Base-by-base conservation (phyloP, 2,888 invertebrate genomes). In the Gortyna flavago region DNA sequence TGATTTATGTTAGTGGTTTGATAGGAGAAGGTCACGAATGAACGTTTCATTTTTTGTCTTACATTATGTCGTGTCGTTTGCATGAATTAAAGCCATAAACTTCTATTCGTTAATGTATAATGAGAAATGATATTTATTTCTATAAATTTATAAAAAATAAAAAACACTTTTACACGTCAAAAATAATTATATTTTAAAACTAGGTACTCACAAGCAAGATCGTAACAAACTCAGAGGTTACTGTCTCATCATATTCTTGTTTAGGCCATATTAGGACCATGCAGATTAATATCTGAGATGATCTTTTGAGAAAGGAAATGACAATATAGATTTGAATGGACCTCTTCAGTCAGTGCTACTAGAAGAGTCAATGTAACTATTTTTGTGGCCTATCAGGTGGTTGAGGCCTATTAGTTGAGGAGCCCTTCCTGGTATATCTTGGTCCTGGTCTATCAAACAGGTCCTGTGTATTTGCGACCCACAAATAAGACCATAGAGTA, bases 1-100 rank as follows among this genome's bases (percentile, higher is more conserved):
- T 73, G 69, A 86, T 79, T 86, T 86, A 79, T 77, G 59, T 80
- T 65, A 59, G 64, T 32, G 25, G 25, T 48, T 32, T 69, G 35
- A 59, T 32, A 25, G 18, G 38, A 32, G 54, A 41, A 66, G 77
- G 29, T 77, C 41, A 32, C 48, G 21, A 13, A 25, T 25, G 0
- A 59, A 32, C 18, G 9, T 32, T 67, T 25, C 9, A n/a, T 41
- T 32, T 32, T 7, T 38, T 21, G 35, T 59, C 16, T 48, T 41
- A 21, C 9, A 35, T 59, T 29, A 35, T 57, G 21, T 21, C 1
- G 13, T 35, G 21, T 13, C 18, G n/a, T 32, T 51, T 41, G n/a
- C 2, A 41, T 29, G 11, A 38, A 29, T 38, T 51, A 18, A 38
- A 38, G 8, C 3, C 18, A n/a, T 18, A 1, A 9, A 35, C 3